These are phyloP conservation scores for Iselma pallidipennis DNA, from an alignment of 2,888 invertebrate species.

Conservation along the genomic window DNA sequence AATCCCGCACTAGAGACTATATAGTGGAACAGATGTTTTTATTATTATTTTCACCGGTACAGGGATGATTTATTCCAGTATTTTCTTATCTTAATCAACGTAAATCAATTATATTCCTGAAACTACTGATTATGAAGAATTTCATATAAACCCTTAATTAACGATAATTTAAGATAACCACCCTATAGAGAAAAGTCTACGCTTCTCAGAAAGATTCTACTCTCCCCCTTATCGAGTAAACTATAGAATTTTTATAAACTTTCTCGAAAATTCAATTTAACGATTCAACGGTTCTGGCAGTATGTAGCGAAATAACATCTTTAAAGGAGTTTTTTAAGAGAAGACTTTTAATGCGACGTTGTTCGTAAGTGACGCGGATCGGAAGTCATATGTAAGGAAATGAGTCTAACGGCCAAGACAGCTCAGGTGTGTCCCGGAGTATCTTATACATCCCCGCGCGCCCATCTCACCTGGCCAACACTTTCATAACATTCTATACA, in stretches of 20 bases:
- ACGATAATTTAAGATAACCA: too few species aligned
- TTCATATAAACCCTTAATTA: too few species aligned
- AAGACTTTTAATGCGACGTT: conserved; percentile 34
- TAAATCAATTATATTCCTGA: too few species aligned
- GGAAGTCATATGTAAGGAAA: conserved; percentile 56
- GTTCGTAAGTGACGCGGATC: conserved; percentile 46
- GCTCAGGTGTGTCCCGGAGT: conserved; percentile 52
- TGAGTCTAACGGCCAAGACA: conserved; percentile 54
- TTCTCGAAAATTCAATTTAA: conserved; percentile 19
- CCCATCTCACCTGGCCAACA: conserved; percentile 36
- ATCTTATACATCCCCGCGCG: conserved; percentile 15
- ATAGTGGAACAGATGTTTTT: background rate
- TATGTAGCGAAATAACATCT: conserved; percentile 10
- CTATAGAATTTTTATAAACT: too few species aligned
- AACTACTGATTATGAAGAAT: too few species aligned
- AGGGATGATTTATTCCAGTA: background rate
- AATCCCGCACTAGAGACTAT: conserved; percentile 5
- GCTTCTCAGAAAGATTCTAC: too few species aligned
- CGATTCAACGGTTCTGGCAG: conserved; percentile 9
- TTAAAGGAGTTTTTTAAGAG: conserved; percentile 21
- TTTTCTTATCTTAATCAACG: background rate
- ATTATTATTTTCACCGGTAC: background rate
- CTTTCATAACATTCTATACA: background rate
- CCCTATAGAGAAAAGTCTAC: too few species aligned
- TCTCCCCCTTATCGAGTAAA: too few species aligned